phyloP scores from a whole-genome alignment of 2,113 vertebrate species.

The Isichthys henryi region DNA sequence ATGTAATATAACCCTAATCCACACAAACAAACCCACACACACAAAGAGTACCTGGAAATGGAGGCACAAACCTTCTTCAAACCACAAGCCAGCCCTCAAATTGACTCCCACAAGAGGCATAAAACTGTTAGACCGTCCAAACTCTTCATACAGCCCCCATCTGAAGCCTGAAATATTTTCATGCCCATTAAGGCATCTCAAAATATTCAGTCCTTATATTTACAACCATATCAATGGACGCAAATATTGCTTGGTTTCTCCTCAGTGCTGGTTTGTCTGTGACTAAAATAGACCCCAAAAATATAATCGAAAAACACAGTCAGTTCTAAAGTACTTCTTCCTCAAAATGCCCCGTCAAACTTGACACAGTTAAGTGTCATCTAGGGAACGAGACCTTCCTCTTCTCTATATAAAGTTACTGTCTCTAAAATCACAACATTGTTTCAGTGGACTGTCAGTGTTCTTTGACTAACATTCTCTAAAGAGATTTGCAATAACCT shows the following conservation, averaged over 20 bases:
- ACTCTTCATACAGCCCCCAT: neutral
- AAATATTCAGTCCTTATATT: neutral
- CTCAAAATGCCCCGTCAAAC: neutral
- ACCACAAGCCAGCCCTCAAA: constrained; percentile 1
- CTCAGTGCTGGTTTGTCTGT: neutral
- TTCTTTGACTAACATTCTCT: neutral
- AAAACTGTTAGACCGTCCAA: neutral
- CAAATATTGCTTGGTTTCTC: neutral
- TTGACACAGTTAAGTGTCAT: neutral
- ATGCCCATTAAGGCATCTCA: neutral
- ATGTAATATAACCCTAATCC: too few relatives aligned
- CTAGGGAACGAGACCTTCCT: neutral
- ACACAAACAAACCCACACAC: neutral
- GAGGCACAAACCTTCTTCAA: neutral
- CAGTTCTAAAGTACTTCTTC: neutral
- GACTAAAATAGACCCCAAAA: neutral
- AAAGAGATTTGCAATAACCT: neutral
- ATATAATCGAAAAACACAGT: neutral
- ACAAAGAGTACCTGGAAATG: neutral
- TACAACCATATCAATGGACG: neutral
- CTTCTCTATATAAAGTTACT: neutral
- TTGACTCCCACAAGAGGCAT: neutral
- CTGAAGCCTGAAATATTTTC: neutral
- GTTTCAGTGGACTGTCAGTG: neutral
- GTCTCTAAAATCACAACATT: neutral